Percentiles rank a stretch among this genome's conserved stretches.
Evolutionary conservation across 2,888 invertebrate species (phyloP).

Genomic region (Caenorhabditis zanzibari): DNA sequence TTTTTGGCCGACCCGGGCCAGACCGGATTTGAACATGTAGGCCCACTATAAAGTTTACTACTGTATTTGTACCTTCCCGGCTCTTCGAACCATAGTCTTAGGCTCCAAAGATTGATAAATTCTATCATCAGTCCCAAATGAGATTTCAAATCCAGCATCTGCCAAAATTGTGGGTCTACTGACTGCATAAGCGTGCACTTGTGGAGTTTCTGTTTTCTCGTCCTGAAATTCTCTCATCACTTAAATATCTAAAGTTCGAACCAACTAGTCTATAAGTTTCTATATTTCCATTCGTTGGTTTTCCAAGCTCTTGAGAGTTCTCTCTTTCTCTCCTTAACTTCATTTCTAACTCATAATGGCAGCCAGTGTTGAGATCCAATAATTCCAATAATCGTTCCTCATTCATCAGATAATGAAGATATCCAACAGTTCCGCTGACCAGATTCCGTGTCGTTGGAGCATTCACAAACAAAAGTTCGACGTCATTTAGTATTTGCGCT

Average conservation of each 20-base stretch:
- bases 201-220: conserved; percentile 22
- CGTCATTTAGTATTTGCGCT: conserved; percentile 67
- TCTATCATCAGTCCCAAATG: conserved; percentile 73
- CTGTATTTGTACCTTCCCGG: conserved; percentile 75
- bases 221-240: conserved; percentile 14
- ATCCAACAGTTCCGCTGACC: conserved; percentile 72
- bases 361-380: conserved; percentile 67
- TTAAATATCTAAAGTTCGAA: neutral
- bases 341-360: conserved; percentile 71
- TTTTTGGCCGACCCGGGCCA: no score
- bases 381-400: conserved; percentile 69
- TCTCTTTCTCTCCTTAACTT: conserved; percentile 61
- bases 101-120: conserved; percentile 73
- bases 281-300: conserved; percentile 26
- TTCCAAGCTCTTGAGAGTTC: neutral
- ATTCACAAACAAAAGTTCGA: conserved; percentile 67
- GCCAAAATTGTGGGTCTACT: conserved; percentile 72
- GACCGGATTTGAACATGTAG: no score
- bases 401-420: conserved; percentile 73
- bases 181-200: conserved; percentile 46
- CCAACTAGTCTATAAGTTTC: conserved; percentile 51
- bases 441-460: conserved; percentile 69
- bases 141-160: conserved; percentile 77
- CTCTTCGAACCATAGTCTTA: conserved; percentile 68
- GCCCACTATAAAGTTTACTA: no score